A percentile compares a stretch with the other conserved stretches of the same genome.
Evolutionary conservation across 2,113 vertebrate genomes (phyloP).

Genomic region (Thalassarche chlororhynchos): DNA sequence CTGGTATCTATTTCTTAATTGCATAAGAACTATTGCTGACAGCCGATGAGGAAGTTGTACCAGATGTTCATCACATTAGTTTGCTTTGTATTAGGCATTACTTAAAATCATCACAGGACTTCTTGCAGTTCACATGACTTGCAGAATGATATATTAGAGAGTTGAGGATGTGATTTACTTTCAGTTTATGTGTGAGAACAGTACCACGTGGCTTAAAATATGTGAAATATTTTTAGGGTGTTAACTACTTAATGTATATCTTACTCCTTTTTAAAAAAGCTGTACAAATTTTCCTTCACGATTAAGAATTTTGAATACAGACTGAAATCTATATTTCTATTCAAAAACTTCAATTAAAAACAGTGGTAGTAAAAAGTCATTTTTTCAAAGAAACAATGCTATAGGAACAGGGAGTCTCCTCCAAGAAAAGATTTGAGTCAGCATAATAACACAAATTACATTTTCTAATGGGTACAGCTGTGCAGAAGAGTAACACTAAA

Average conservation of each 20-base stretch:
- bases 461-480: background rate
- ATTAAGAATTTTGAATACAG: background rate
- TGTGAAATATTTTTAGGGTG: background rate
- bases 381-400: background rate
- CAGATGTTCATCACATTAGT: accelerated
- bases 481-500: background rate
- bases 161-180: background rate
- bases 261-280: background rate
- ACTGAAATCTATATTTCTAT: background rate
- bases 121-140: background rate
- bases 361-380: background rate
- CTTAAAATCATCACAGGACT: background rate
- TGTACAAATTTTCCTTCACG: background rate
- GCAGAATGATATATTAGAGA: background rate
- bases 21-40: background rate
- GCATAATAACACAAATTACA: background rate
- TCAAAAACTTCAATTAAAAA: background rate
- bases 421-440: background rate
- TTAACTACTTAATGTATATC: background rate
- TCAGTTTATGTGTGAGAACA: background rate
- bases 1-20: no score
- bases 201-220: background rate
- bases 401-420: background rate
- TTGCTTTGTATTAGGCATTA: background rate
- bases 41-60: accelerated